Evolutionary conservation across 2,113 vertebrate genomes (phyloP), one percentile per base, ranked within the genome.

Genomic region (Tragelaphus imberbis): DNA sequence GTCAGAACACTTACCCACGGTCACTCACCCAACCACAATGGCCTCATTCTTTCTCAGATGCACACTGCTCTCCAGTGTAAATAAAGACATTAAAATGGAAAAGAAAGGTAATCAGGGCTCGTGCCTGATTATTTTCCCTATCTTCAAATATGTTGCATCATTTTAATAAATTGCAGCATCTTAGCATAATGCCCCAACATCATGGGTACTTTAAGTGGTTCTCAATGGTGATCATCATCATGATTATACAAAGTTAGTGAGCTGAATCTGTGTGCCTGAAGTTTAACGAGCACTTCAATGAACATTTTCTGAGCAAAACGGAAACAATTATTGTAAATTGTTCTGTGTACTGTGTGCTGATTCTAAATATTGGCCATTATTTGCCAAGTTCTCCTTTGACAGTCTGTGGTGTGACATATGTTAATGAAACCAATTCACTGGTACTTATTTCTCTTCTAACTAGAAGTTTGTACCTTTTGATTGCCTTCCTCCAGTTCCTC

Each of bases 271-370:
- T 90, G 63, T 81, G 59, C 79, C 44, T 85, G 4, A 56, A n/a
- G 21, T 96, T 77, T 96, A 91, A 91, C 87, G 85, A 96, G n/a
- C 82, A 55, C 55, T 75, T 95, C 53, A 86, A 1, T 80, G 30
- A 44, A 5, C 49, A 65, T 94, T 97, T 97, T 40, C 65, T 85
- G 33, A 82, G 88, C 19, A 95, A 92, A 93, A 86, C 61, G 4
- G 51, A 92, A 94, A 84, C 16, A 51, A 40, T 81, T 49, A 51
- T 75, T 95, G 68, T 58, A 33, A 86, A 89, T 87, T 65, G 27
- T 94, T 94, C 25, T 93, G 21, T 86, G 30, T 71, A 53, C 19
- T 5, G 17, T 51, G 27, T 93, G 58, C 71, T 88, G 51, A 79
- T 47, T 95, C 28, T 95, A 61, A 88, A 80, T 90, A 81, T 55